These are phyloP conservation scores for Oedothorax gibbosus DNA, from an alignment of 1,140 invertebrate genomes.

Conservation along the genomic window DNA sequence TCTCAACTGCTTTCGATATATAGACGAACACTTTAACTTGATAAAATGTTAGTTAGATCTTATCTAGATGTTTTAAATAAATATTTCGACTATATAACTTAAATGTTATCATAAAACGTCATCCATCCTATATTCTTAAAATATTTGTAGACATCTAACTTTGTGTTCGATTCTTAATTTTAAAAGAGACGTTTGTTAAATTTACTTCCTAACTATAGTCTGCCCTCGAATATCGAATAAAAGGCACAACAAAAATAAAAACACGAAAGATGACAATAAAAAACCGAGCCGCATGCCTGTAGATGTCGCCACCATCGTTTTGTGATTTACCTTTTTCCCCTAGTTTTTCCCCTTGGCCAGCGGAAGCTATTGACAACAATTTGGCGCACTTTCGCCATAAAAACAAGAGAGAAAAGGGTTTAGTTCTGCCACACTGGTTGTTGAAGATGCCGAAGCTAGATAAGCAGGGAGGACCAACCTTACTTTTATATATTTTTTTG, in stretches of 20 bases:
- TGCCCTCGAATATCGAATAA: too few species aligned
- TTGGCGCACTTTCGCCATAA: conserved; percentile 17
- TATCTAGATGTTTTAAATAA: too few species aligned
- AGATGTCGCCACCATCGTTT: conserved; percentile 20
- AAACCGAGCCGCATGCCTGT: not conserved
- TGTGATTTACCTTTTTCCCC: conserved; percentile 25
- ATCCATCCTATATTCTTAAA: too few species aligned
- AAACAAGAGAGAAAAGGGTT: conserved; percentile 26
- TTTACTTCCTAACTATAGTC: too few species aligned
- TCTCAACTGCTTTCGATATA: too few species aligned
- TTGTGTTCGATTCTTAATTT: too few species aligned
- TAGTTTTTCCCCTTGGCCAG: not conserved
- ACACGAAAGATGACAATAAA: not conserved
- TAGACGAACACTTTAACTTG: too few species aligned
- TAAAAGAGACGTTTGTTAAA: too few species aligned
- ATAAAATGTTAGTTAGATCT: too few species aligned
- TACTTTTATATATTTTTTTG: not conserved
- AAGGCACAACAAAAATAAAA: not conserved
- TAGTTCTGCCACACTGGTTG: conserved; percentile 52
- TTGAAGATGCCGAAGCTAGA: not conserved
- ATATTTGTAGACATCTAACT: too few species aligned
- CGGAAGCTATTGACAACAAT: conserved; percentile 37
- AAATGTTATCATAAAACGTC: too few species aligned
- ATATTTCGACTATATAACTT: too few species aligned
- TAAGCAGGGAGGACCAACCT: not conserved